Evolutionary conservation across 2,113 vertebrate genomes (phyloP).

Genomic region (Rhombomys opimus): DNA sequence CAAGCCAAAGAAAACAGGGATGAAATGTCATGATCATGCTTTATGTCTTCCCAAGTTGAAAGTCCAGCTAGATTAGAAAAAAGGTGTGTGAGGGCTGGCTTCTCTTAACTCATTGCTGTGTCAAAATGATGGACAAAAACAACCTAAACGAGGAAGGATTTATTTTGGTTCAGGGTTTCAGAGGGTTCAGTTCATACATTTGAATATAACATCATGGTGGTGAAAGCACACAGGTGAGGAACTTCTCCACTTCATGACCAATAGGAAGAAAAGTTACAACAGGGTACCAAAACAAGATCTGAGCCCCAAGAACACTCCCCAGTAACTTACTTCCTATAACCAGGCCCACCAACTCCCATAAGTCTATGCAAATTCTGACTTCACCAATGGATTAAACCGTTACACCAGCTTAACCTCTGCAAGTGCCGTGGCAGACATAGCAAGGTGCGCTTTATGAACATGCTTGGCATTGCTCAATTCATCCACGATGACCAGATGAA

Average conservation of each 20-base stretch:
- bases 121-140: neutral
- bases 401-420: neutral
- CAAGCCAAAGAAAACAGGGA: constrained; percentile 37
- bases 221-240: neutral
- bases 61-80: neutral
- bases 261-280: neutral
- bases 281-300: no score
- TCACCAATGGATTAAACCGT: neutral
- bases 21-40: neutral
- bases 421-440: neutral
- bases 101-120: neutral
- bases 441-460: neutral
- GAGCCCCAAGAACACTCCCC: neutral
- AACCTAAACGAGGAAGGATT: neutral
- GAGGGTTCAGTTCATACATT: neutral
- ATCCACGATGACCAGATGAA: neutral
- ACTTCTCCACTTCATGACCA: no score
- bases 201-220: neutral
- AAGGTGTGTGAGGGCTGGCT: neutral
- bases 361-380: neutral
- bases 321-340: neutral
- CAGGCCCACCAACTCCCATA: neutral
- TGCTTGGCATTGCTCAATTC: no score
- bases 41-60: neutral
- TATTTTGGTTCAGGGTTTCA: no score